phyloP scores from a whole-genome alignment of 2,888 invertebrate species.

The Drosophila colorata region DNA sequence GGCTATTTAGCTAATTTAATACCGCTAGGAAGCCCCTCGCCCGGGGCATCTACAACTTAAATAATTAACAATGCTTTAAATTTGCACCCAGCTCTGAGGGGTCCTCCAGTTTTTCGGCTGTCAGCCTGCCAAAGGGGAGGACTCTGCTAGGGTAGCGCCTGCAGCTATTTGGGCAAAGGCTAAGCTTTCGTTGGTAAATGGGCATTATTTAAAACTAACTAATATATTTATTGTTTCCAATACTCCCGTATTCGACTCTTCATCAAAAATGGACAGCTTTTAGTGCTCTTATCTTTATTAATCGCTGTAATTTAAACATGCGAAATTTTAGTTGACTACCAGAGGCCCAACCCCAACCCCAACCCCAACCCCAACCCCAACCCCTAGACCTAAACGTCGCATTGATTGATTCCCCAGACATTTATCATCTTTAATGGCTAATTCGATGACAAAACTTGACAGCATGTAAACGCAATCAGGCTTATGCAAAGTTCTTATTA shows the following conservation, averaged over 20 bases:
- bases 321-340: neutral
- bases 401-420: conserved; percentile 39
- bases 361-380: neutral
- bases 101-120: conserved; percentile 1
- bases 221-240: neutral
- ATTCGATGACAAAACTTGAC: conserved; percentile 45
- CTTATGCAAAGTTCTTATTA: conserved; percentile 45
- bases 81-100: conserved; percentile 17
- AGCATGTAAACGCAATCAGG: conserved; percentile 34
- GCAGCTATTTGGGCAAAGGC: conserved; percentile 4
- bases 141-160: neutral
- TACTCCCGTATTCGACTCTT: neutral
- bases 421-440: conserved; percentile 27
- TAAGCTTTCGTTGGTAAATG: neutral
- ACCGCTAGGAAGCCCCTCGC: conserved; percentile 22
- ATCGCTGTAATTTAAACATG: neutral
- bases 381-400: neutral
- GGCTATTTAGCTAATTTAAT: conserved; percentile 62
- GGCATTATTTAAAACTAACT: conserved; percentile 20
- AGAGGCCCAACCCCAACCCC: neutral
- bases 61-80: conserved; percentile 71
- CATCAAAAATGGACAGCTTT: neutral
- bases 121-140: neutral
- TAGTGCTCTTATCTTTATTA: neutral
- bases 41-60: conserved; percentile 46